These are phyloP conservation scores for Chamaetylas fuelleborni DNA, from an alignment of 2,113 vertebrate species.

Conservation along the genomic window DNA sequence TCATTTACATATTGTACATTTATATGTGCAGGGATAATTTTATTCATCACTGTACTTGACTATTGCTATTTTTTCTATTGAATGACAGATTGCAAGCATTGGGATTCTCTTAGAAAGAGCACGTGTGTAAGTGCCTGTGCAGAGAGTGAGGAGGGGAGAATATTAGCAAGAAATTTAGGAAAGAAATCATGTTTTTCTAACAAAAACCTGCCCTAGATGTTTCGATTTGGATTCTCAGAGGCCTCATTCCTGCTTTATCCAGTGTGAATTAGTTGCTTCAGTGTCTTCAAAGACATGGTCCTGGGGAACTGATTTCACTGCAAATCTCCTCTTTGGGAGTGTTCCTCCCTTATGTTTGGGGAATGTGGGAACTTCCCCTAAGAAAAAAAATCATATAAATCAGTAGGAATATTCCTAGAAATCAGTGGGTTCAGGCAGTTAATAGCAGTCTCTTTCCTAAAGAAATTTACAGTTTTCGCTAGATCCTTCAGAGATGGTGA, in stretches of 20 bases:
- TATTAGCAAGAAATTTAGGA: background rate
- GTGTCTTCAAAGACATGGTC: background rate
- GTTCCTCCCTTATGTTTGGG: background rate
- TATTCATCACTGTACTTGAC: background rate
- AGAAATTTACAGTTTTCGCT: fast-evolving
- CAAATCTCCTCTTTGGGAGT: background rate
- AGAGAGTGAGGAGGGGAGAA: background rate
- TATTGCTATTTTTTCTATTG: background rate
- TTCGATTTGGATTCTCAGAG: background rate
- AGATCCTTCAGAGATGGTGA: background rate
- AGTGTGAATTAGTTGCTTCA: background rate
- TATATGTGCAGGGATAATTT: background rate
- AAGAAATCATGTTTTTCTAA: background rate
- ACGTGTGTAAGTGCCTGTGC: background rate
- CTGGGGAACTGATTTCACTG: background rate
- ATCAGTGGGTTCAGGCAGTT: background rate
- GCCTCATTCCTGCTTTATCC: background rate
- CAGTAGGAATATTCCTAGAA: background rate
- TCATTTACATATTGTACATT: background rate
- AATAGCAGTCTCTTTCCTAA: background rate
- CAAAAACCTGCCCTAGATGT: background rate
- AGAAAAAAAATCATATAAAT: background rate
- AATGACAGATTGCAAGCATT: background rate
- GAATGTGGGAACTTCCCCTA: background rate
- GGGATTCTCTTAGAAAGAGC: background rate